These are phyloP conservation scores for Nephrocerus scutellatus DNA, from an alignment of 2,888 invertebrate genomes.

Conservation along the genomic window DNA sequence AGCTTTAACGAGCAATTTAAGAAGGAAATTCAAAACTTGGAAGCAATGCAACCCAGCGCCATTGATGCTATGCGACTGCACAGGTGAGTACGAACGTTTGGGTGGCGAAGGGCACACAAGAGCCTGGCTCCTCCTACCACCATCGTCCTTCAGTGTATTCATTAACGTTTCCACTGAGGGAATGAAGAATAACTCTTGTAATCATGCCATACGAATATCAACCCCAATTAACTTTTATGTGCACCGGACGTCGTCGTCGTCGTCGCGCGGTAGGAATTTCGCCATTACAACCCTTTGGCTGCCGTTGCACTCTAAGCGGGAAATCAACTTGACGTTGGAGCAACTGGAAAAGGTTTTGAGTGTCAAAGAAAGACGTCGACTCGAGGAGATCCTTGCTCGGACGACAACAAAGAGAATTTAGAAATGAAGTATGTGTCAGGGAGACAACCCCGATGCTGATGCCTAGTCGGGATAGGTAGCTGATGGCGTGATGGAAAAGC, in stretches of 20 bases:
- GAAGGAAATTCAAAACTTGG: slow-evolving; percentile 44
- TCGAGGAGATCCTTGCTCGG: slow-evolving; percentile 40
- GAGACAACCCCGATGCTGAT: no score
- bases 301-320: slow-evolving; percentile 44
- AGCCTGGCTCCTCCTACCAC: not conserved
- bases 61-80: slow-evolving; percentile 47
- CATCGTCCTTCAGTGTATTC: slow-evolving; percentile 10
- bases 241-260: no score
- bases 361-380: slow-evolving; percentile 42
- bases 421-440: no score
- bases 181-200: no score
- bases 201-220: slow-evolving; percentile 18
- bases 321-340: slow-evolving; percentile 44
- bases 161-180: slow-evolving; percentile 24
- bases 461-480: no score
- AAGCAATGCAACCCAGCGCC: slow-evolving; percentile 46
- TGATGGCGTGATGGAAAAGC: no score
- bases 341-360: slow-evolving; percentile 43
- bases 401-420: slow-evolving; percentile 25
- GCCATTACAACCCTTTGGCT: slow-evolving; percentile 47
- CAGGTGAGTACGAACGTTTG: slow-evolving; percentile 32
- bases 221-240: slow-evolving; percentile 22
- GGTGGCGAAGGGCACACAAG: slow-evolving; percentile 1
- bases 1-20: slow-evolving; percentile 45
- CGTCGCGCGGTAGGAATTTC: slow-evolving; percentile 43